Percentiles rank a stretch among this genome's conserved stretches.
Evolutionary conservation across 2,888 invertebrate genomes (phyloP).

Genomic region (Chalcis sispes): DNA sequence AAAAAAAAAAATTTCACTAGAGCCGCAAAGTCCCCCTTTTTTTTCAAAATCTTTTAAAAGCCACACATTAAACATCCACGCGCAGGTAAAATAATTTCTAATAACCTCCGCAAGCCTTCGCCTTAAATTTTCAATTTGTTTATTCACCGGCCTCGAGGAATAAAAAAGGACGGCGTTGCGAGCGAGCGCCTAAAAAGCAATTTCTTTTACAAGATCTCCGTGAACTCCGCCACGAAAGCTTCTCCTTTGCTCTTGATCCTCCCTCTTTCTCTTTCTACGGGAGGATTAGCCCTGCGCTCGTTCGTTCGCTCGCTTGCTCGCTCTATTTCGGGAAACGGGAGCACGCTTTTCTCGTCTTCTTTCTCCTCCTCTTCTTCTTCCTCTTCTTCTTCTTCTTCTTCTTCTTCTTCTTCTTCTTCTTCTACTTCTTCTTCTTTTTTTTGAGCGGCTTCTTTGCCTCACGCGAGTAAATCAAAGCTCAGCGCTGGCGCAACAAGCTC

Average conservation of each 20-base stretch:
- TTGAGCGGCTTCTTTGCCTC: neutral
- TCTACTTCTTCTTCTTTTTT: neutral
- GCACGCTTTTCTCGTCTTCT: constrained; percentile 3
- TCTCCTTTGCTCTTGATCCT: constrained; percentile 36
- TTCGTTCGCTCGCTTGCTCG: no score
- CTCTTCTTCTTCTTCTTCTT: constrained; percentile 4
- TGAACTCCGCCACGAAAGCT: neutral
- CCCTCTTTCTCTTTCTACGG: no score
- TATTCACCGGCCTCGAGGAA: constrained; percentile 18
- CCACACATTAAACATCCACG: no score
- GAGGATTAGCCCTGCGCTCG: constrained; percentile 40
- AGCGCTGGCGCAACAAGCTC: constrained; percentile 24
- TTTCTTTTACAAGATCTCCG: constrained; percentile 42
- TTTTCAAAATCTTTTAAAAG: no score
- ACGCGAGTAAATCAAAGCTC: constrained; percentile 27
- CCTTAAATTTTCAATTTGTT: constrained; percentile 43
- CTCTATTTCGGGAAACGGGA: constrained; percentile 44
- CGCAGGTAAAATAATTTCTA: no score
- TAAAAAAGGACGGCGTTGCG: constrained; percentile 3
- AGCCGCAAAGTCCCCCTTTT: no score
- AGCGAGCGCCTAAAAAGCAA: constrained; percentile 42
- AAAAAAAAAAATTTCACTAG: no score
- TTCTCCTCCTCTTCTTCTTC: constrained; percentile 25
- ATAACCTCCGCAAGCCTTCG: no score
- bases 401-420: constrained; percentile 3